Conservation (phyloP, 2,888 invertebrate genomes). For the Drosophila atripex region DNA sequence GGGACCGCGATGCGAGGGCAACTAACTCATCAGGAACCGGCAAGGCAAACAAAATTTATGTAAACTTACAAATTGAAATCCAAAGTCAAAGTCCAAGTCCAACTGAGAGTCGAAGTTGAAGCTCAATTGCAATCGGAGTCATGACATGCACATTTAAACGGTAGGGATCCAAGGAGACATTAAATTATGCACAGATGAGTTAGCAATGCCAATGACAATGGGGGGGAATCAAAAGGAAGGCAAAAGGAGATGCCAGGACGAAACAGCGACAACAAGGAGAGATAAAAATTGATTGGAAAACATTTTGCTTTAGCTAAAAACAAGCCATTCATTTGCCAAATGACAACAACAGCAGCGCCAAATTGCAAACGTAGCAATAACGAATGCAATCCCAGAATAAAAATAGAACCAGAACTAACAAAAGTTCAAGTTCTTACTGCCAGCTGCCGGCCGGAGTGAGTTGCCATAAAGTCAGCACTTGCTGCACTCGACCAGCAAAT, state of each 20-base stretch:
- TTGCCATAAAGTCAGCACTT: constrained; percentile 62
- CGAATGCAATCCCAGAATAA: constrained; percentile 61
- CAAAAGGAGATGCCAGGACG: constrained; percentile 10
- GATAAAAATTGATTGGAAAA: constrained; percentile 84
- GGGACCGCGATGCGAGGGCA: constrained; percentile 47
- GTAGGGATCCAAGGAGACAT: constrained; percentile 59
- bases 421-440: constrained; percentile 68
- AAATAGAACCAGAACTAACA: constrained; percentile 23
- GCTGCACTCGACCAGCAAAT: constrained; percentile 48
- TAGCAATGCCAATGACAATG: constrained; percentile 80
- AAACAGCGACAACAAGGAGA: constrained; percentile 48
- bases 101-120: constrained; percentile 5
- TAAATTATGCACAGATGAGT: constrained; percentile 84
- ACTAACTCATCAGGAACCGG: constrained; percentile 70
- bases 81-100: constrained; percentile 44
- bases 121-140: constrained; percentile 31
- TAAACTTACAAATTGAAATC: constrained; percentile 76
- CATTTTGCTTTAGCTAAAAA: constrained; percentile 77
- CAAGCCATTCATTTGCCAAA: constrained; percentile 76
- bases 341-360: constrained; percentile 69
- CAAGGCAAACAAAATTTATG: constrained; percentile 59
- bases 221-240: constrained; percentile 17
- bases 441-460: constrained; percentile 47
- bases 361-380: constrained; percentile 66
- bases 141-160: constrained; percentile 75